Evolutionary conservation across 2,797 vertebrate species (phyloP).

Genomic region (Poecile montanus): DNA sequence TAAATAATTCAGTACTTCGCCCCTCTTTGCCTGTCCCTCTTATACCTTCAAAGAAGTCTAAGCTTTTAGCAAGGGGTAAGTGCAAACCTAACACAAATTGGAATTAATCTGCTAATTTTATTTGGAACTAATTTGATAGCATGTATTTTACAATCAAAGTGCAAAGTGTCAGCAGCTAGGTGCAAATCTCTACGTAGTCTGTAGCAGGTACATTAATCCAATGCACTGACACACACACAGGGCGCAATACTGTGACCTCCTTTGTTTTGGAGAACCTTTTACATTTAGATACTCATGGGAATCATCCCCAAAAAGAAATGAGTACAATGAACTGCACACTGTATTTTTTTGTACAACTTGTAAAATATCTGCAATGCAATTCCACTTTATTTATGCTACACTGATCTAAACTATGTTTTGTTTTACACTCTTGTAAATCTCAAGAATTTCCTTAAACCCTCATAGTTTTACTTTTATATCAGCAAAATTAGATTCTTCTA

Average conservation of each 20-base stretch:
- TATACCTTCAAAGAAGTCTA: background rate
- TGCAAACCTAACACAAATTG: background rate
- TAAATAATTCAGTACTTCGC: background rate
- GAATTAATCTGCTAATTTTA: background rate
- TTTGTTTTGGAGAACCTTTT: background rate
- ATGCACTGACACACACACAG: background rate
- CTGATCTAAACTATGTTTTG: background rate
- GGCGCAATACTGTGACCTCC: background rate
- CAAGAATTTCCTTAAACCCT: conserved; percentile 9
- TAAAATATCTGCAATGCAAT: background rate
- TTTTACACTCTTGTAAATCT: background rate
- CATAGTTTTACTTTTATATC: conserved; percentile 6
- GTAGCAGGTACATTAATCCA: background rate
- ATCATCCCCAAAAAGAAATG: background rate
- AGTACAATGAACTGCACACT: background rate
- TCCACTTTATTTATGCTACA: background rate
- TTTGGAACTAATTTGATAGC: background rate
- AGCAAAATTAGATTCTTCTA: conserved; percentile 26
- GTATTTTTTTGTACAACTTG: background rate
- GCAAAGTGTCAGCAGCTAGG: background rate
- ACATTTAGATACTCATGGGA: background rate
- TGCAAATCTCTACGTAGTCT: background rate
- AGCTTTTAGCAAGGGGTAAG: background rate
- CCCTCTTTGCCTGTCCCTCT: background rate
- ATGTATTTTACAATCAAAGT: background rate